phyloP scores from a whole-genome alignment of 2,888 invertebrate genomes.

The Aspidiotus rigidus region DNA sequence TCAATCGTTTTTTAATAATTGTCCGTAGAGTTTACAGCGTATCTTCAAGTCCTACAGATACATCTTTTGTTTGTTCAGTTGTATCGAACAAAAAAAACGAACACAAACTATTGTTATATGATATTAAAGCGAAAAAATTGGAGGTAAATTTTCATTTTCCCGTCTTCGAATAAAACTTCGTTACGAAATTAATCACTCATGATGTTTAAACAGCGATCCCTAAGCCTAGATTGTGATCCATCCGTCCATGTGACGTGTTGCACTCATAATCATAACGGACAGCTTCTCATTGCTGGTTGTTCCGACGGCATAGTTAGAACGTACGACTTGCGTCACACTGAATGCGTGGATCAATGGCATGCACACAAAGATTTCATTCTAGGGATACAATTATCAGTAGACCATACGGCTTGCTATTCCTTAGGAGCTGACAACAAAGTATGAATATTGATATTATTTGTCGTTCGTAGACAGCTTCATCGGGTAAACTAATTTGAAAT shows the following conservation, averaged over 20 bases:
- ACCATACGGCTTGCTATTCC: slow-evolving; percentile 48
- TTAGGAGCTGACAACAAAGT: slow-evolving; percentile 52
- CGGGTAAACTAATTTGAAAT: too few relatives aligned
- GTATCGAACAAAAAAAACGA: slow-evolving; percentile 42
- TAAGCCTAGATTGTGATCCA: slow-evolving; percentile 36
- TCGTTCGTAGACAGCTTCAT: background rate
- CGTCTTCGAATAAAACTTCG: background rate
- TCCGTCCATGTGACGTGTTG: slow-evolving; percentile 47
- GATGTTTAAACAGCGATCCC: slow-evolving; percentile 33
- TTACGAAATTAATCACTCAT: background rate
- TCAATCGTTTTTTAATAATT: background rate
- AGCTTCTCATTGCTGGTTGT: slow-evolving; percentile 50
- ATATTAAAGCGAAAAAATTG: slow-evolving; percentile 50
- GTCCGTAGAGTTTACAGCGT: slow-evolving; percentile 45
- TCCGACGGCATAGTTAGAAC: slow-evolving; percentile 51
- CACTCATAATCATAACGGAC: slow-evolving; percentile 53
- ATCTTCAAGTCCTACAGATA: slow-evolving; percentile 48
- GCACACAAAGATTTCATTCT: slow-evolving; percentile 50
- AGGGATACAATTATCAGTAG: slow-evolving; percentile 48
- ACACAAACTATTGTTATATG: slow-evolving; percentile 51
- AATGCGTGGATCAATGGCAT: slow-evolving; percentile 49
- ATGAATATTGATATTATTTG: background rate
- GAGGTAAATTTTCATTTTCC: slow-evolving; percentile 42
- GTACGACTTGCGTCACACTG: slow-evolving; percentile 49
- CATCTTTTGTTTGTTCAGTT: slow-evolving; percentile 45